A percentile compares a stretch with the other conserved stretches of the same genome.
phyloP scores from a whole-genome alignment of 2,113 vertebrate species.

The Mesocricetus auratus region DNA sequence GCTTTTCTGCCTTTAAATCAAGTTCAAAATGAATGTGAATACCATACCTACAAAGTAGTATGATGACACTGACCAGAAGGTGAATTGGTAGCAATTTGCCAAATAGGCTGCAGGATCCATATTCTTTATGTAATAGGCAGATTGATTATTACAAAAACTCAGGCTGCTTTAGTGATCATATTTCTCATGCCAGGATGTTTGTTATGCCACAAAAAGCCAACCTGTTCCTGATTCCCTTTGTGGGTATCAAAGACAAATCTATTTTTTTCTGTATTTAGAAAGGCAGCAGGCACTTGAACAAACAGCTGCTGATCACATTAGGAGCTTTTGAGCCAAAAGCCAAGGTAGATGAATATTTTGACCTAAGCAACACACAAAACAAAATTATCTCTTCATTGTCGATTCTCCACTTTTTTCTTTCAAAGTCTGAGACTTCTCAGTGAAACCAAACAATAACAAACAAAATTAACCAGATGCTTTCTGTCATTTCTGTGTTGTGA shows the following conservation, averaged over 20 bases:
- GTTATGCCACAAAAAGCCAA: slow-evolving; percentile 54
- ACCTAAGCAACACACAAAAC: slow-evolving; percentile 74
- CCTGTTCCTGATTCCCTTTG: slow-evolving; percentile 17
- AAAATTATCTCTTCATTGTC: slow-evolving; percentile 73
- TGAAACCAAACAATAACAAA: slow-evolving; percentile 68
- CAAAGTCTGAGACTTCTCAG: slow-evolving; percentile 58
- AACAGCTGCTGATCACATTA: slow-evolving; percentile 72
- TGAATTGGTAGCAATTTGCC: slow-evolving; percentile 52
- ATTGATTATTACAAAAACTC: slow-evolving; percentile 61
- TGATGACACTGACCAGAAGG: slow-evolving; percentile 54
- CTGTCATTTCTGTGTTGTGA: slow-evolving; percentile 72
- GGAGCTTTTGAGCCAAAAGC: slow-evolving; percentile 67
- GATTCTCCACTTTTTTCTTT: slow-evolving; percentile 63
- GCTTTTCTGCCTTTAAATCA: slow-evolving; percentile 50
- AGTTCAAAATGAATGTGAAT: slow-evolving; percentile 47
- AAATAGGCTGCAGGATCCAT: background rate
- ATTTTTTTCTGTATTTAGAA: slow-evolving; percentile 66
- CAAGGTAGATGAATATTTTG: slow-evolving; percentile 66
- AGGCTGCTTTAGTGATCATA: slow-evolving; percentile 4
- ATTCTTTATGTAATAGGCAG: slow-evolving; percentile 26
- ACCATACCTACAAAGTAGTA: slow-evolving; percentile 47
- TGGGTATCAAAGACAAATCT: slow-evolving; percentile 62
- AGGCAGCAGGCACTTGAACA: slow-evolving; percentile 27
- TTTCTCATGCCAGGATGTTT: slow-evolving; percentile 54
- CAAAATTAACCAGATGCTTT: slow-evolving; percentile 70